Conservation (phyloP, 2,797 vertebrate genomes). For the Cirrhinus molitorella region DNA sequence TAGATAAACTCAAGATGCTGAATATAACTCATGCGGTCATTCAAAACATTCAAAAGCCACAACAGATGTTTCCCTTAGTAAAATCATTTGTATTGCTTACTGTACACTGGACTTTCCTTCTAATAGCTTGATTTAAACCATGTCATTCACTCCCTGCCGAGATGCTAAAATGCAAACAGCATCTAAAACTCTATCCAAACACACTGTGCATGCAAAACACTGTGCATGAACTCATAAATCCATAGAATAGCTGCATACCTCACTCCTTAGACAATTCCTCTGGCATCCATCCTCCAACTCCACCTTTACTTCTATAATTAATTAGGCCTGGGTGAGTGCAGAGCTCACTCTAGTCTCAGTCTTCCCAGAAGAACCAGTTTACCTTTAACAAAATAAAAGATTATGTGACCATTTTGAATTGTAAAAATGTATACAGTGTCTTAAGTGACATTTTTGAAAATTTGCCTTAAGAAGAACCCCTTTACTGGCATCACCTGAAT, state of each 20-base stretch:
- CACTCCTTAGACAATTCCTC: background rate
- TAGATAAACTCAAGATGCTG: no score
- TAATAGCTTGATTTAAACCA: background rate
- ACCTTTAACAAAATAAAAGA: background rate
- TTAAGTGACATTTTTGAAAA: no score
- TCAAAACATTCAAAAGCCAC: no score
- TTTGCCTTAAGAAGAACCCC: no score
- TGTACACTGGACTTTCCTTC: background rate
- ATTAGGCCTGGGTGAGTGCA: conserved; percentile 2
- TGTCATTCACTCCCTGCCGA: background rate
- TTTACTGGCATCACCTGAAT: background rate
- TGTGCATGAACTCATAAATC: conserved; percentile 8
- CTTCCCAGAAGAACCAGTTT: background rate
- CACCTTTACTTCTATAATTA: conserved; percentile 14
- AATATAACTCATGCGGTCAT: no score
- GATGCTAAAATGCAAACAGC: background rate
- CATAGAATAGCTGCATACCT: conserved; percentile 50
- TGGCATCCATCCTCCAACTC: conserved; percentile 5
- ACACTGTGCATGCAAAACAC: background rate
- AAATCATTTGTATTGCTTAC: background rate
- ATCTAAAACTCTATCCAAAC: background rate
- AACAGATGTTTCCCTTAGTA: no score
- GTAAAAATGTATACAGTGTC: background rate
- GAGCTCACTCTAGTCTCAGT: background rate
- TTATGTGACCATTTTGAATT: background rate